phyloP scores from a whole-genome alignment of 2,113 vertebrate genomes.

The Microtus oregoni region DNA sequence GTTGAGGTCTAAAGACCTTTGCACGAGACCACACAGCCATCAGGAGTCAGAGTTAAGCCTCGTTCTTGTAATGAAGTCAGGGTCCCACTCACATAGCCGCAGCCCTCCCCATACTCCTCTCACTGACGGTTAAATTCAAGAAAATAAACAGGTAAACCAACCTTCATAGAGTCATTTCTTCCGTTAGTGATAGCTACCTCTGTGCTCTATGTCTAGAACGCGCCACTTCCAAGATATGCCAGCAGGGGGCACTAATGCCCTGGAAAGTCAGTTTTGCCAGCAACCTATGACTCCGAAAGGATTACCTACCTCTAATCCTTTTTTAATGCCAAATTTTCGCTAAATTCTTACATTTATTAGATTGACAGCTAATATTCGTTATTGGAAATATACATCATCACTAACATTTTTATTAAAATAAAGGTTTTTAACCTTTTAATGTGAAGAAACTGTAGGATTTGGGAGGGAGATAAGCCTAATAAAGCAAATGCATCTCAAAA shows the following conservation, averaged over 20 bases:
- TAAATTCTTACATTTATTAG: constrained; percentile 45
- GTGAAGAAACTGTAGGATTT: not conserved
- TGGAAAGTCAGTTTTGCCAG: not conserved
- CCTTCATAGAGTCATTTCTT: not conserved
- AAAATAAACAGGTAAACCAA: not conserved
- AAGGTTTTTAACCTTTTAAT: not conserved
- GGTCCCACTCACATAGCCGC: not conserved
- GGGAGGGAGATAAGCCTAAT: not conserved
- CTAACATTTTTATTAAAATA: constrained; percentile 27
- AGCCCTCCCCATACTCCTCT: not conserved
- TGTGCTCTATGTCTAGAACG: not conserved
- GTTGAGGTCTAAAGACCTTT: not conserved
- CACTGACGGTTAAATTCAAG: not conserved
- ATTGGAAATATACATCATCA: constrained; percentile 5
- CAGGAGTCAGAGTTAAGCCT: not conserved
- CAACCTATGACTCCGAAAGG: not conserved
- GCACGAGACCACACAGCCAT: not conserved
- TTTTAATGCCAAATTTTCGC: not conserved
- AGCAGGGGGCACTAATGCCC: constrained; percentile 51
- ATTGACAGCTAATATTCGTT: constrained; percentile 29
- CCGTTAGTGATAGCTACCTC: not conserved
- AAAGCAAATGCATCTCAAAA: not conserved
- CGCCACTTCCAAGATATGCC: not conserved
- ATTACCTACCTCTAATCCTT: not conserved
- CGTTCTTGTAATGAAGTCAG: not conserved